Evolutionary conservation across 1,140 invertebrate species (phyloP), one percentile per base, ranked within the genome.

Genomic region (Penaeus indicus): DNA sequence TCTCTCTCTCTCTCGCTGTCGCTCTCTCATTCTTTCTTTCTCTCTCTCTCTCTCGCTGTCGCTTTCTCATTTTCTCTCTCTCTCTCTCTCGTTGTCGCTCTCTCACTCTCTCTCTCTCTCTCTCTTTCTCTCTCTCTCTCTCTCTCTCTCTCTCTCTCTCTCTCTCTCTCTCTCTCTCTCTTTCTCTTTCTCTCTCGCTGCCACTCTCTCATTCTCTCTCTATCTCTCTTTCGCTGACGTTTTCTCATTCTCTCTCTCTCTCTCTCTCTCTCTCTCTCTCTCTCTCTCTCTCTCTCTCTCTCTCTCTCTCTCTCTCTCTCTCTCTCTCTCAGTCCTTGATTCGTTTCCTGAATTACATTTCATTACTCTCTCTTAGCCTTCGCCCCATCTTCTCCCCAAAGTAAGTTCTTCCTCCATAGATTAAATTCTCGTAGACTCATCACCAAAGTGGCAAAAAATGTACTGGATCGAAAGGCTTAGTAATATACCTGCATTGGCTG

Each of bases 201-300:
- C 3, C 62, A 0, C 42, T 27, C 16, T 61, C 60, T 11, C 47
- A 0, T 11, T 54, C 54, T 67, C 63, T 25, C 25, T 67, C 67
- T n/a, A 63, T 62, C 16, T 19, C 5, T 10, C 62, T 7, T 27
- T n/a, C n/a, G n/a, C n/a, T n/a, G n/a, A n/a, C n/a, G 32, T 16
- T 38, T 38, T 38, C 81, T 63, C 18, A 47, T 32, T 10, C 62
- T 27, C 10, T 22, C 62, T n/a, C 62, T 82, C 80, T 82, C 80
- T 82, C 80, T 82, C 80, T 82, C 80, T 82, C 54, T 63, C 80
- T 82, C 80, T 63, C 80, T 82, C 80, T 63, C 80, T 82, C 80
- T 63, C 80, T 82, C 80, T 63, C 80, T 82, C 80, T 63, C 80
- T 82, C 80, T 63, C 80, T 82, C 77, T 47, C 77, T 79, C 77